phyloP scores from a whole-genome alignment of 2,797 vertebrate species.

The Odontamblyopus rebecca region DNA sequence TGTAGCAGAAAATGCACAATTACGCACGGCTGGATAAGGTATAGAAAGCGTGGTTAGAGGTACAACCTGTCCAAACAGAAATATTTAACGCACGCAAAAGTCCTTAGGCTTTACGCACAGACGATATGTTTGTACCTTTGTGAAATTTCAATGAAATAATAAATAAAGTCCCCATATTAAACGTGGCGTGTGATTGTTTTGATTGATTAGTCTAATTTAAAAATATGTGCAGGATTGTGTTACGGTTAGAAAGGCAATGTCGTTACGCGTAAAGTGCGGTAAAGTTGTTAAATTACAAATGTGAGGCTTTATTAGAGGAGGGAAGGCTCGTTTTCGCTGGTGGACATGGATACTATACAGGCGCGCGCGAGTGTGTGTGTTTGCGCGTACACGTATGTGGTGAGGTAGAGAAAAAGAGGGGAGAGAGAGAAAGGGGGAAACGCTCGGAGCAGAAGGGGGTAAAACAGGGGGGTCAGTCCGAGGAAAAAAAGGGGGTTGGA shows the following conservation, averaged over 20 bases:
- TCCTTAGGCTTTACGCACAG: too few relatives aligned
- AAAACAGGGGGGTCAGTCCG: conserved; percentile 45
- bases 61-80: background rate
- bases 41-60: background rate
- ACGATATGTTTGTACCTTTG: background rate
- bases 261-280: background rate
- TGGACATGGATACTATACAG: conserved; percentile 8
- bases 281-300: background rate
- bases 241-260: background rate
- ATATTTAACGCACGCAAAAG: background rate
- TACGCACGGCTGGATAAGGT: background rate
- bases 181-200: background rate
- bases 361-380: conserved; percentile 1
- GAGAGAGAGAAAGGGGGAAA: conserved; percentile 26
- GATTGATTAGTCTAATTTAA: background rate
- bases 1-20: background rate
- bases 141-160: background rate
- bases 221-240: background rate
- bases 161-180: background rate
- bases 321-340: background rate
- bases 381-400: conserved; percentile 33
- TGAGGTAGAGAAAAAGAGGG: conserved; percentile 38
- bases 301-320: background rate
- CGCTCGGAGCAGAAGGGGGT: conserved; percentile 30
- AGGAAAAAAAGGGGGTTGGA: conserved; percentile 25